Percentiles rank a stretch among this genome's conserved stretches.
phyloP scores from a whole-genome alignment of 2,113 vertebrate genomes.

The rabbit (Oryctolagus cuniculus) region mOryCun1.1 NC_091432.1:182850501-182851000 shows the following conservation, averaged over 20 bases:
- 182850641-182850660: conserved; percentile 31
- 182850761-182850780: conserved; percentile 59
- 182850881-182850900: conserved; percentile 72
- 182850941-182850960: conserved; percentile 77
- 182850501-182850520: neutral
- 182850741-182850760: conserved; percentile 23
- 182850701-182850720: conserved; percentile 53
- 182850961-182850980: conserved; percentile 71
- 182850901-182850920: conserved; percentile 78
- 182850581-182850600: conserved; percentile 35
- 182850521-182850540: neutral
- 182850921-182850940: conserved; percentile 74
- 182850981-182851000: conserved; percentile 72
- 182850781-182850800: conserved; percentile 73
- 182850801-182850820: conserved; percentile 80
- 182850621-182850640: neutral
- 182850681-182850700: neutral
- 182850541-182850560: conserved; percentile 60
- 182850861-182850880: conserved; percentile 74
- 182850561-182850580: conserved; percentile 38
- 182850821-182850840: conserved; percentile 59
- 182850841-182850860: conserved; percentile 67
- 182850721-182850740: conserved; percentile 53
- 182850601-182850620: conserved; percentile 15
- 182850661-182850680: conserved; percentile 40